Percentiles rank a stretch among this genome's conserved stretches.
phyloP scores from a whole-genome alignment of 2,113 vertebrate genomes.

The Calidris pugnax region DNA sequence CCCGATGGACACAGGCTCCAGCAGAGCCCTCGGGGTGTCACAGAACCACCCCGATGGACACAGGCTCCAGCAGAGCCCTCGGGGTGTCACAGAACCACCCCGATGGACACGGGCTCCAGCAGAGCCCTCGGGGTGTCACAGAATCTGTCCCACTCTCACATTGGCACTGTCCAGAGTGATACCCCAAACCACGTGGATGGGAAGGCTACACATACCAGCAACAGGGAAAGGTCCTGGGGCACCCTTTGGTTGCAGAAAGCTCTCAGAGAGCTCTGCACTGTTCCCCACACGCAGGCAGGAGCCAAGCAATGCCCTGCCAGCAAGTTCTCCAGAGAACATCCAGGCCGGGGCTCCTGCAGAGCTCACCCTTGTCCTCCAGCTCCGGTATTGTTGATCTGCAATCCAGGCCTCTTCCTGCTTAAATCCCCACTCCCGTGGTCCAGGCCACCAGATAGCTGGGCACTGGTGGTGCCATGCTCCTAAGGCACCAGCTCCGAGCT shows the following conservation, averaged over 20 bases:
- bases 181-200: fast-evolving
- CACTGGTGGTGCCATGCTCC: not conserved
- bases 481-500: not conserved
- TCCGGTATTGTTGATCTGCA: not conserved
- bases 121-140: not conserved
- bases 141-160: fast-evolving
- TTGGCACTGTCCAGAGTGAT: not conserved
- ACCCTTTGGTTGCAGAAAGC: not conserved
- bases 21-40: not conserved
- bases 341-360: not conserved
- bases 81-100: too few relatives aligned
- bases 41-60: not conserved
- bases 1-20: not conserved
- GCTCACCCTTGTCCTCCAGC: not conserved
- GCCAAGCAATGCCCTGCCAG: not conserved
- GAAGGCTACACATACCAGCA: not conserved
- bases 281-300: fast-evolving
- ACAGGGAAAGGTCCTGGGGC: not conserved
- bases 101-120: not conserved
- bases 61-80: not conserved
- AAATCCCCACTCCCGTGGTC: not conserved
- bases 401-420: not conserved
- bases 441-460: not conserved
- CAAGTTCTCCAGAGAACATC: not conserved
- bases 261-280: not conserved